phyloP scores from a whole-genome alignment of 2,113 vertebrate genomes.

The Coreoperca whiteheadi region DNA sequence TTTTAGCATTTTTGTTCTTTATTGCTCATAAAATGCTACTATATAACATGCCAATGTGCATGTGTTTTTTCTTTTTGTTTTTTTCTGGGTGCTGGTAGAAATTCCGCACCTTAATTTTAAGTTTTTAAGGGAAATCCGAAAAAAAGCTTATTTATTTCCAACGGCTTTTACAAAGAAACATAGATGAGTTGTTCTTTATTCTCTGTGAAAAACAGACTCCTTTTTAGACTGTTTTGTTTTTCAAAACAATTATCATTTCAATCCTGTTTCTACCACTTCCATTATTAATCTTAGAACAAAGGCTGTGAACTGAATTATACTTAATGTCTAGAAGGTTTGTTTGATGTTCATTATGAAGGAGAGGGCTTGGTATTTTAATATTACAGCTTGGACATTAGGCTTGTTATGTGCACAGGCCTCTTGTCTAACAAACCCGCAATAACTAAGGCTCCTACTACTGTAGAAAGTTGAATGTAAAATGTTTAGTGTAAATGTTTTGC shows the following conservation, averaged over 20 bases:
- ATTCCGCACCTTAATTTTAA: neutral
- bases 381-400: constrained; percentile 19
- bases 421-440: constrained; percentile 58
- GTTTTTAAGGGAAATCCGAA: neutral
- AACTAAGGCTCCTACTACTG: constrained; percentile 54
- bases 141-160: constrained; percentile 3
- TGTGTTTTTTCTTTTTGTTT: too few species aligned
- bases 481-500: constrained; percentile 29
- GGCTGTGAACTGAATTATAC: neutral
- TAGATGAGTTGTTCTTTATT: neutral
- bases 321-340: constrained; percentile 6
- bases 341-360: constrained; percentile 7
- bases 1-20: neutral
- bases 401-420: constrained; percentile 1
- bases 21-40: neutral
- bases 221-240: neutral
- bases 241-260: neutral
- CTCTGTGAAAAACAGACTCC: neutral
- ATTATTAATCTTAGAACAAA: constrained; percentile 2
- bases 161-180: neutral
- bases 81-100: neutral
- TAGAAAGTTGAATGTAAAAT: constrained; percentile 58
- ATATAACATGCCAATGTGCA: constrained; percentile 13
- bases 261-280: neutral
- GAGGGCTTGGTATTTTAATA: constrained; percentile 41